Conservation (phyloP, 2,888 invertebrate species). For the Nymphalis urticae region DNA sequence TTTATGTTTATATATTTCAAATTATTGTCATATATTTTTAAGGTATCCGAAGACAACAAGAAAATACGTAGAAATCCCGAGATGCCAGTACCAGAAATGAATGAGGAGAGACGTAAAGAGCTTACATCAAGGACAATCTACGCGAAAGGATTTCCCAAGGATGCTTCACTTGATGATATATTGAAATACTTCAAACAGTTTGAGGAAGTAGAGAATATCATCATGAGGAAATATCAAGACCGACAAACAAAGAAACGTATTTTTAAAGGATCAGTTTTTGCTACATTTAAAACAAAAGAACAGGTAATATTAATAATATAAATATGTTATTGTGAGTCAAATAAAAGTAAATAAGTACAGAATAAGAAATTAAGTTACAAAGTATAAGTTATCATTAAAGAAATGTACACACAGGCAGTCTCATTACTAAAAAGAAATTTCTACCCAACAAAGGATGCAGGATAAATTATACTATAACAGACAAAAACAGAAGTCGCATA, state of each 20-base stretch:
- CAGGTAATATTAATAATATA: conserved; percentile 59
- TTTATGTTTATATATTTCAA: too few relatives aligned
- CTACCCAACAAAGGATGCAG: too few relatives aligned
- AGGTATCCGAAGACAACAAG: conserved; percentile 85
- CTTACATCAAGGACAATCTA: conserved; percentile 90
- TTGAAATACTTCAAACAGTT: conserved; percentile 87
- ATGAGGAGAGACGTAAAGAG: conserved; percentile 90
- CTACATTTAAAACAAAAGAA: conserved; percentile 90
- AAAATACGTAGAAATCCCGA: conserved; percentile 89
- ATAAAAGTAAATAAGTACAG: too few relatives aligned
- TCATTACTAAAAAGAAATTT: too few relatives aligned
- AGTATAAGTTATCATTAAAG: neutral
- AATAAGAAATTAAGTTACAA: neutral
- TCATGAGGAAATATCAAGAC: conserved; percentile 83
- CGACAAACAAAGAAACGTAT: conserved; percentile 83
- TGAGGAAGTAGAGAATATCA: conserved; percentile 86
- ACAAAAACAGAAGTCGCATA: too few relatives aligned
- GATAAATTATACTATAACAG: too few relatives aligned
- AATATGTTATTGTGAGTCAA: too few relatives aligned
- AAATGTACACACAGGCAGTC: too few relatives aligned
- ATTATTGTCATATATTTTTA: neutral
- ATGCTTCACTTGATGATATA: conserved; percentile 85
- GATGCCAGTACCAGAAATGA: conserved; percentile 90
- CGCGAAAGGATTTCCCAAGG: conserved; percentile 91
- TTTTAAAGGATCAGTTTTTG: conserved; percentile 96